phyloP scores from a whole-genome alignment of 2,797 vertebrate genomes.

The Sebastes oblongus region DNA sequence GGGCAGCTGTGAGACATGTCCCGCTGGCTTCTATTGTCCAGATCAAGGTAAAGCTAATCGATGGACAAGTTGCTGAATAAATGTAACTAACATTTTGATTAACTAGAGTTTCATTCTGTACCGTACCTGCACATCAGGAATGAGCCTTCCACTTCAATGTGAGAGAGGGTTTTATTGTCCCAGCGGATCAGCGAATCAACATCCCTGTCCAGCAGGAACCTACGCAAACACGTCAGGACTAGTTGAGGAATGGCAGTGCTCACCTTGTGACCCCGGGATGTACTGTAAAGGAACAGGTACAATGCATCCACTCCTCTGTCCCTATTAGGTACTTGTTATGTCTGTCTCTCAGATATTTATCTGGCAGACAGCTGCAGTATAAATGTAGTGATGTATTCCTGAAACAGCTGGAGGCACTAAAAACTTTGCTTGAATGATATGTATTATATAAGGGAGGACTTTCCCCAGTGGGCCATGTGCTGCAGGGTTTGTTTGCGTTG shows the following conservation, averaged over 20 bases:
- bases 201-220: conserved; percentile 80
- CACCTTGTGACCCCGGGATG: conserved; percentile 79
- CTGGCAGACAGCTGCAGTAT: not conserved
- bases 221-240: conserved; percentile 80
- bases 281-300: conserved; percentile 83
- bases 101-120: not conserved
- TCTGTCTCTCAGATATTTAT: not conserved
- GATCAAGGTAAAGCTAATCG: conserved; percentile 67
- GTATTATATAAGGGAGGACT: conserved; percentile 67
- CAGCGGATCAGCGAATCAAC: conserved; percentile 63
- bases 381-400: not conserved
- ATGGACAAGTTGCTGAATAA: not conserved
- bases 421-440: conserved; percentile 9
- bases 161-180: conserved; percentile 82
- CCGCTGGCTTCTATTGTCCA: conserved; percentile 77
- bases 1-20: conserved; percentile 79
- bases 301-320: not conserved
- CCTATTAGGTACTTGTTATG: not conserved
- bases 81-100: not conserved
- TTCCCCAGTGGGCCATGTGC: conserved; percentile 76
- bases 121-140: conserved; percentile 59
- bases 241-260: conserved; percentile 71
- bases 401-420: not conserved
- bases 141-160: conserved; percentile 69
- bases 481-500: conserved; percentile 79